Evolutionary conservation across 1,140 invertebrate genomes (phyloP), one percentile per base, ranked within the genome.

Genomic region (Meloidogyne hapla): DNA sequence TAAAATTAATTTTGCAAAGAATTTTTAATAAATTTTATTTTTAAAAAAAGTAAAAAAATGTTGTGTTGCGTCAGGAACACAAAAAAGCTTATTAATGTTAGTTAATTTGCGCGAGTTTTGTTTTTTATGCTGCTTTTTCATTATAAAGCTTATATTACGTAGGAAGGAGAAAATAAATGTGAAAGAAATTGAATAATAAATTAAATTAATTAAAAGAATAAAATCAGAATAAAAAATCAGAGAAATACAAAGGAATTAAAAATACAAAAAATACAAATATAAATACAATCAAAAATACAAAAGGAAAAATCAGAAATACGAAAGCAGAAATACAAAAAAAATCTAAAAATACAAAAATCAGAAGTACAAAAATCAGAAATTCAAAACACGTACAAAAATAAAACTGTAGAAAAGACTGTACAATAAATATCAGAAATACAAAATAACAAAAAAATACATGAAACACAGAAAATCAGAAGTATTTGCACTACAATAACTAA

Each of bases 151-250:
- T 48, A 5, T 48, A 48, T 56, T 66, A 66, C 38, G 65, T 33
- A 18, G 23, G 33, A 66, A 66, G 9, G 38, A n/a, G n/a, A n/a
- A n/a, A n/a, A n/a, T n/a, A n/a, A n/a, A n/a, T n/a, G n/a, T n/a
- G n/a, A n/a, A n/a, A n/a, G n/a, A 66, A 66, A 25, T 66, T 26
- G n/a, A 26, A 40, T 40, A 66, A 66, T 21, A 66, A 66, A 65
- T 23, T 6, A 56, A 56, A 6, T n/a, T 4, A 38, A 42, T n/a
- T 56, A n/a, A 56, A n/a, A 15, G 42, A 45, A n/a, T 56, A n/a
- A 56, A 56, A 56, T 56, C n/a, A 56, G 8, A 56, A 56, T 56
- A n/a, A 56, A 56, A 56, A 5, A n/a, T n/a, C n/a, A n/a, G 13
- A 48, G n/a, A 21, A 65, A 21, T 21, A 21, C 21, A 65, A 65